phyloP scores from a whole-genome alignment of 2,888 invertebrate genomes.

The Clepsis dumicolana region DNA sequence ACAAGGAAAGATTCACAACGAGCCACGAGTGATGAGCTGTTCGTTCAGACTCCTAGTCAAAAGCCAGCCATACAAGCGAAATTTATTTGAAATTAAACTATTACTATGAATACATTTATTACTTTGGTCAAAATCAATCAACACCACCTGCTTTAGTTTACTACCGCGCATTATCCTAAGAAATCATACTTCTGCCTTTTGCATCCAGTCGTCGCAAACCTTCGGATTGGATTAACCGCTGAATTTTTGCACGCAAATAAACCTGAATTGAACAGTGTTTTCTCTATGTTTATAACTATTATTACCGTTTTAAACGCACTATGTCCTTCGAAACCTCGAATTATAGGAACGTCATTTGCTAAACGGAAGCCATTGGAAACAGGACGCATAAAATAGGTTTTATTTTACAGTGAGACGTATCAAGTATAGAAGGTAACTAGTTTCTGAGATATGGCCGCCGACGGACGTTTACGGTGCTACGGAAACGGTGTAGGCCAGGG shows the following conservation, averaged over 20 bases:
- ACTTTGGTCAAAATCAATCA: neutral
- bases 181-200: neutral
- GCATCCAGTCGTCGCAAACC: neutral
- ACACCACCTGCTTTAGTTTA: too few species aligned
- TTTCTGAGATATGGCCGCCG: constrained; percentile 23
- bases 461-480: constrained; percentile 21
- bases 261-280: neutral
- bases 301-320: neutral
- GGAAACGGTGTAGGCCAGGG: constrained; percentile 10
- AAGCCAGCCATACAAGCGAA: too few species aligned
- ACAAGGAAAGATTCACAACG: too few species aligned
- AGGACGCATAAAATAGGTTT: constrained; percentile 70
- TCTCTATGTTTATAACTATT: neutral
- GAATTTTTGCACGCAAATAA: neutral
- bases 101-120: neutral
- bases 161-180: too few species aligned
- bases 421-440: constrained; percentile 37
- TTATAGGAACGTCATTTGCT: constrained; percentile 28
- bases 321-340: constrained; percentile 5
- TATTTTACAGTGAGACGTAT: constrained; percentile 57
- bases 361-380: constrained; percentile 65
- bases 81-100: too few species aligned
- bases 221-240: neutral
- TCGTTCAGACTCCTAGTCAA: too few species aligned
- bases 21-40: too few species aligned